Conservation (phyloP, 2,888 invertebrate genomes). For the Calliphora vomitoria region DNA sequence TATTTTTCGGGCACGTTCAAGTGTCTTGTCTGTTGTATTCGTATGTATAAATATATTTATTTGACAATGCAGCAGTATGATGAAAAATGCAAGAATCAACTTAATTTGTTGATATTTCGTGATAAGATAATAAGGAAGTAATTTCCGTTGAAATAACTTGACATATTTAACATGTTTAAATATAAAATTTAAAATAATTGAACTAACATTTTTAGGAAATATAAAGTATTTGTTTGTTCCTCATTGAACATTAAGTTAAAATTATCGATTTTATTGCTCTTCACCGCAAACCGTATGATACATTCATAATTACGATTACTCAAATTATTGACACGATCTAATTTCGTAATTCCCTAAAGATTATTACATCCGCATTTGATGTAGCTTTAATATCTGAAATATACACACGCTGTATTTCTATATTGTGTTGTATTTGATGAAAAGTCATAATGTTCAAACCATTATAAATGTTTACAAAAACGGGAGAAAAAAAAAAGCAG, state of each 20-base stretch:
- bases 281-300: not conserved
- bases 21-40: slow-evolving; percentile 12
- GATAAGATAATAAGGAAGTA: not conserved
- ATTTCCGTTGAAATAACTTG: not conserved
- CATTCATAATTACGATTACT: slow-evolving; percentile 9
- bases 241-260: not conserved
- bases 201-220: too few species aligned
- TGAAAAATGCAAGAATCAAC: not conserved
- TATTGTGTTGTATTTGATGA: slow-evolving; percentile 23
- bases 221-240: too few species aligned
- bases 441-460: slow-evolving; percentile 48
- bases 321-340: not conserved
- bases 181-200: too few species aligned
- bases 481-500: not conserved
- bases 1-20: slow-evolving; percentile 26
- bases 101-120: not conserved
- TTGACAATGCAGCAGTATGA: not conserved
- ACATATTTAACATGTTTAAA: too few species aligned
- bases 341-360: slow-evolving; percentile 31
- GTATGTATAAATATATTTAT: not conserved
- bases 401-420: not conserved
- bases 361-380: not conserved
- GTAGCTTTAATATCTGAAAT: not conserved
- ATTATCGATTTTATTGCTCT: slow-evolving; percentile 12
- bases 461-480: slow-evolving; percentile 32